Percentiles rank a stretch among this genome's conserved stretches.
Conservation (phyloP, 2,888 invertebrate species). For the Theretra japonica region DNA sequence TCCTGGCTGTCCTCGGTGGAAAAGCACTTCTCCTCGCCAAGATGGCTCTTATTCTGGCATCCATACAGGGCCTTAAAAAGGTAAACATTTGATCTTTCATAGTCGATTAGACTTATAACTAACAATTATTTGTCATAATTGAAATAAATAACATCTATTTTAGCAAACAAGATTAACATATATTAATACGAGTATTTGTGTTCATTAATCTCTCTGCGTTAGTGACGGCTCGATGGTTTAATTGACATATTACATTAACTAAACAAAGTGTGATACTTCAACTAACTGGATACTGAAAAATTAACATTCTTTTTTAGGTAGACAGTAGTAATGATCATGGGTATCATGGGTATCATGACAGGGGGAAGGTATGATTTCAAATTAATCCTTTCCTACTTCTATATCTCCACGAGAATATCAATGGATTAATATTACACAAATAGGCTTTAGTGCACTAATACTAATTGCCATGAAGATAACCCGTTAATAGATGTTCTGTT, state of each 20-base stretch:
- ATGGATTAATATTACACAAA: constrained; percentile 41
- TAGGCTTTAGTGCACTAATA: constrained; percentile 66
- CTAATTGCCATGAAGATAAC: constrained; percentile 67
- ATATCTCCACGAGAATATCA: constrained; percentile 32
- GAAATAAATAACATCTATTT: neutral
- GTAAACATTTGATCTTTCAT: constrained; percentile 60
- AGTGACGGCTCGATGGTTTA: neutral
- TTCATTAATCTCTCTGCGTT: no score
- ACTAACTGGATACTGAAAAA: constrained; percentile 50
- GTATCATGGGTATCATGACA: constrained; percentile 75
- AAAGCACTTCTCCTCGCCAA: constrained; percentile 92
- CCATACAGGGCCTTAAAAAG: constrained; percentile 92
- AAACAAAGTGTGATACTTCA: constrained; percentile 31
- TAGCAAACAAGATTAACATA: neutral
- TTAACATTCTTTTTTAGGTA: constrained; percentile 77
- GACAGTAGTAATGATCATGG: constrained; percentile 74
- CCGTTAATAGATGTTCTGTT: constrained; percentile 81
- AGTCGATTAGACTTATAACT: neutral
- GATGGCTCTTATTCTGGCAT: constrained; percentile 91
- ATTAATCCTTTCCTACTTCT: constrained; percentile 48
- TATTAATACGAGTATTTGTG: neutral
- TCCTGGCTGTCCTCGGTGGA: constrained; percentile 92
- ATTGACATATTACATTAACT: constrained; percentile 2
- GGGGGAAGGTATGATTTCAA: constrained; percentile 73
- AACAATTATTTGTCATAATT: neutral